Base-by-base conservation (phyloP, 2,797 vertebrate species). In the Arrhamphus sclerolepis region DNA sequence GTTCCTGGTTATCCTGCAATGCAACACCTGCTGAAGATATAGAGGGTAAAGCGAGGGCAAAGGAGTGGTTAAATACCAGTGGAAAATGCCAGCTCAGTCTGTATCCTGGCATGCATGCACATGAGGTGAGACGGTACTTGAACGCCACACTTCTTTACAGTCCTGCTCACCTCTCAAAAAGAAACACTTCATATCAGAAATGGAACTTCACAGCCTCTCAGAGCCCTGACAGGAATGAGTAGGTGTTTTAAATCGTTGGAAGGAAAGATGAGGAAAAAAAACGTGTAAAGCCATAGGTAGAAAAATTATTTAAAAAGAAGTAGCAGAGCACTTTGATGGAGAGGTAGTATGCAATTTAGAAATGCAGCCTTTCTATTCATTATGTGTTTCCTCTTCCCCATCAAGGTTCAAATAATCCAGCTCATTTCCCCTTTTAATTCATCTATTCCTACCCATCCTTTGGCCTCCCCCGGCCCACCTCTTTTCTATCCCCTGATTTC, bases 31-130 rank as follows among this genome's bases (percentile, higher is more conserved):
- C 69, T 69, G 70, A 57, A 68, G 29, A 74, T 64, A 78, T 64
- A 26, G 60, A 84, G 64, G 80, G 74, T 78, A 84, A 84, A 75
- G 73, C n/a, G 73, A 83, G 78, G 72, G 70, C 72, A 72, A 70
- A 68, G 43, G 67, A 50, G 53, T 22, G 42, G 73, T 82, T 81
- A 76, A 83, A 83, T 70, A 80, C 56, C 63, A 44, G 48, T 65
- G 34, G 67, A 75, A 80, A 75, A 70, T 52, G 48, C 31, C 29
- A 31, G 18, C 41, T 50, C 48, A 52, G 51, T 56, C 58, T 40
- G 43, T 39, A 20, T n/a, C 18, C 20, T n/a, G 46, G 60, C 57
- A 64, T 49, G 49, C 63, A 62, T 62, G 57, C 39, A 59, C 59
- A 47, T 20, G 47, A 62, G 42, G 29, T 40, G 50, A 77, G 46